These are phyloP conservation scores for Bugulina stolonifera DNA, from an alignment of 2,888 invertebrate genomes.

Conservation along the genomic window DNA sequence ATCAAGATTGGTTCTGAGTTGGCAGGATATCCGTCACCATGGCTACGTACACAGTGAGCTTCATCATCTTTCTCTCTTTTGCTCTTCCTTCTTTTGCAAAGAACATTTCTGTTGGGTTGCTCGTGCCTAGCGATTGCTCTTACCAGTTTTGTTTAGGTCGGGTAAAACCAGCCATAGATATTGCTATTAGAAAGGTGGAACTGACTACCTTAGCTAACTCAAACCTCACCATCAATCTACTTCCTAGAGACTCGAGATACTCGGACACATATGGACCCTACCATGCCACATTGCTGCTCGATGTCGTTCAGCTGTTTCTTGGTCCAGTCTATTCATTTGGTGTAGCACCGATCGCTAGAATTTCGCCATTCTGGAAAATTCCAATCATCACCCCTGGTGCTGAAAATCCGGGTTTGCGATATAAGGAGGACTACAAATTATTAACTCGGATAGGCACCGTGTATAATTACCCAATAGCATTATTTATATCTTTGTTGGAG, in stretches of 20 bases:
- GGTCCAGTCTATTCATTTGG: slow-evolving; percentile 59
- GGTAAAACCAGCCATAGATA: slow-evolving; percentile 28
- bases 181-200: slow-evolving; percentile 28
- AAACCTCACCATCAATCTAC: neutral
- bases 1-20: too few relatives aligned
- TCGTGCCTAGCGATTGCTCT: slow-evolving; percentile 15
- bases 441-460: slow-evolving; percentile 59
- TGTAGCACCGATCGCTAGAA: slow-evolving; percentile 77
- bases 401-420: slow-evolving; percentile 39
- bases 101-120: slow-evolving; percentile 32
- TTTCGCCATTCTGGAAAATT: slow-evolving; percentile 77
- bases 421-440: slow-evolving; percentile 62
- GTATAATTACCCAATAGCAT: slow-evolving; percentile 40
- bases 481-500: slow-evolving; percentile 35
- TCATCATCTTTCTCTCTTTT: too few relatives aligned
- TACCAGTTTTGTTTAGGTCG: slow-evolving; percentile 27
- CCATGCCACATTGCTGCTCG: neutral
- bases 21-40: too few relatives aligned
- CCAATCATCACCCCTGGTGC: slow-evolving; percentile 71
- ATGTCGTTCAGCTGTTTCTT: slow-evolving; percentile 34
- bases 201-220: neutral
- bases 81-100: too few relatives aligned
- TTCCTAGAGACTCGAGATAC: neutral
- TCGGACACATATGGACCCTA: slow-evolving; percentile 1
- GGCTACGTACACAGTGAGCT: too few relatives aligned